Conservation (phyloP, 2,113 vertebrate genomes). For the Rhizomys pruinosus region DNA sequence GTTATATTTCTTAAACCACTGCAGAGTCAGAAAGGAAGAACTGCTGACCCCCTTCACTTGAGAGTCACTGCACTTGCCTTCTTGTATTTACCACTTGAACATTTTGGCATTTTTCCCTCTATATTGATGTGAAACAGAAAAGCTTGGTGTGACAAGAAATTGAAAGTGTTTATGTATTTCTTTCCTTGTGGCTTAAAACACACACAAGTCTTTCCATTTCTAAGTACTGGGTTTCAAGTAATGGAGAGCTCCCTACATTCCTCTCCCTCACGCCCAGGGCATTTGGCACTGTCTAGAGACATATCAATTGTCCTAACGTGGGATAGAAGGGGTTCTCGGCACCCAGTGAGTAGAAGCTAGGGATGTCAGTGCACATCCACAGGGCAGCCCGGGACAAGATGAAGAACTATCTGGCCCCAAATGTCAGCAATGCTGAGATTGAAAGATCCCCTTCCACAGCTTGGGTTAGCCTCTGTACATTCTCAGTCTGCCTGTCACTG, state of each 20-base stretch:
- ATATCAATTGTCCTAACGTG: not conserved
- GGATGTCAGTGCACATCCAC: not conserved
- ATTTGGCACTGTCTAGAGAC: not conserved
- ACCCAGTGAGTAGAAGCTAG: not conserved
- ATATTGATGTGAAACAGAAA: constrained; percentile 69
- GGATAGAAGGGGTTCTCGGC: not conserved
- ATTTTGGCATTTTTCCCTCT: constrained; percentile 38
- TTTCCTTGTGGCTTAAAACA: constrained; percentile 54
- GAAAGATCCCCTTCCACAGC: not conserved
- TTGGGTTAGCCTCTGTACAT: not conserved
- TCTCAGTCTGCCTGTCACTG: not conserved
- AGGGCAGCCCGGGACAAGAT: not conserved
- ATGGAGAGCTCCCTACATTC: not conserved
- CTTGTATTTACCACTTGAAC: constrained; percentile 58
- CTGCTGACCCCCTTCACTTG: not conserved
- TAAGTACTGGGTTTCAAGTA: not conserved
- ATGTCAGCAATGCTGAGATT: not conserved
- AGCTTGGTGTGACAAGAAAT: constrained; percentile 56
- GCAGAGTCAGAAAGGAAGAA: not conserved
- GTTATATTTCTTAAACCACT: constrained; percentile 27
- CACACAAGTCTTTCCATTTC: not conserved
- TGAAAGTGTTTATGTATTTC: constrained; percentile 64
- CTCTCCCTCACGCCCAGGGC: not conserved
- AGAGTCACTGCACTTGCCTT: constrained; percentile 51
- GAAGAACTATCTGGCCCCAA: not conserved